phyloP scores from a whole-genome alignment of 2,113 vertebrate species.

The Labrus mixtus region DNA sequence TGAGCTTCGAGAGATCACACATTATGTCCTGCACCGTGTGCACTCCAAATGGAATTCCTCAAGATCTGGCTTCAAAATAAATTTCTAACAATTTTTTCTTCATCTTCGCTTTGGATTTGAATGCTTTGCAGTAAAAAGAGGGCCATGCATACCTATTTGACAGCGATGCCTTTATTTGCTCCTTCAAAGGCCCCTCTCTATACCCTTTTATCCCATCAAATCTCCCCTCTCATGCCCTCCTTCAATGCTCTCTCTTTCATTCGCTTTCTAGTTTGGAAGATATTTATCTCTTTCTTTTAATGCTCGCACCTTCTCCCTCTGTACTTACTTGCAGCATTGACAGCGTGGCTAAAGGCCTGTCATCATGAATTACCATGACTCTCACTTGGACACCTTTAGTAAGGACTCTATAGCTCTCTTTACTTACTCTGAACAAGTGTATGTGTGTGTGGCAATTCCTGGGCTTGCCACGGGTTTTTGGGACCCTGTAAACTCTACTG shows the following conservation, averaged over 20 bases:
- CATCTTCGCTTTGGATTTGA: conserved; percentile 41
- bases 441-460: conserved; percentile 41
- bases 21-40: not conserved
- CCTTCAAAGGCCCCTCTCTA: conserved; percentile 34
- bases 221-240: conserved; percentile 32
- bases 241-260: conserved; percentile 34
- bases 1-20: not conserved
- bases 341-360: conserved; percentile 73
- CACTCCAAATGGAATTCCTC: not conserved
- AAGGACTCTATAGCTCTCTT: conserved; percentile 62
- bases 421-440: conserved; percentile 51
- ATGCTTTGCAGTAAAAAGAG: conserved; percentile 21
- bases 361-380: conserved; percentile 70
- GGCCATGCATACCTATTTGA: conserved; percentile 40
- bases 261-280: conserved; percentile 14
- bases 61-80: conserved; percentile 1
- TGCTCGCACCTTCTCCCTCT: conserved; percentile 39
- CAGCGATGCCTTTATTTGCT: conserved; percentile 49
- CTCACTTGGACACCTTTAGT: conserved; percentile 60
- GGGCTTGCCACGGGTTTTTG: conserved; percentile 39
- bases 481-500: conserved; percentile 53
- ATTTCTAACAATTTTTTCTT: conserved; percentile 18
- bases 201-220: conserved; percentile 59
- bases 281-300: conserved; percentile 45
- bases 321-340: conserved; percentile 48